These are phyloP conservation scores for Tangara arthus DNA, from an alignment of 2,797 vertebrate genomes.

Conservation along the genomic window DNA sequence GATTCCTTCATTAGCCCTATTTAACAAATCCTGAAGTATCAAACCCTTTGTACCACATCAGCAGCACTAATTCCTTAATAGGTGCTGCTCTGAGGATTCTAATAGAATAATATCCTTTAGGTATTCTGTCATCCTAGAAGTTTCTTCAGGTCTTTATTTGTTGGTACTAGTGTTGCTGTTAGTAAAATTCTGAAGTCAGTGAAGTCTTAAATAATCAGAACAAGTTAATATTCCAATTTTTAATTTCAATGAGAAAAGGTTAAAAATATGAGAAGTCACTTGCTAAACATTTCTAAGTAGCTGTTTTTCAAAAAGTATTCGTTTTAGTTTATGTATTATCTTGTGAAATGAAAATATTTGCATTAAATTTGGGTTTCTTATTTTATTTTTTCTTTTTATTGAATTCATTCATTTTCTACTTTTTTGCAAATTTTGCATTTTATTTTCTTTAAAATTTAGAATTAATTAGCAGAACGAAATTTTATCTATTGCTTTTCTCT, in stretches of 20 bases:
- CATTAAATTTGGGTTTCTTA: neutral
- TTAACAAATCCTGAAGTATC: slow-evolving; percentile 25
- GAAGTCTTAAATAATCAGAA: neutral
- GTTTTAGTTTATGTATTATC: neutral
- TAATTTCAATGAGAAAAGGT: neutral
- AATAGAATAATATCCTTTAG: neutral
- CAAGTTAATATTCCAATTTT: neutral
- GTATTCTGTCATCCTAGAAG: neutral
- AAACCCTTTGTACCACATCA: neutral
- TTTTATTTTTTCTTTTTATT: neutral
- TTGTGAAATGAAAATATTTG: neutral
- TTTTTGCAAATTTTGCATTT: neutral
- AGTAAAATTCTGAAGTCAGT: neutral
- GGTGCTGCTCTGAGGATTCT: neutral
- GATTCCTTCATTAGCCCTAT: slow-evolving; percentile 41
- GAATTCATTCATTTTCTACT: fast-evolving
- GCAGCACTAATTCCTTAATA: neutral
- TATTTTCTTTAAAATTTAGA: neutral
- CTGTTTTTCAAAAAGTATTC: neutral
- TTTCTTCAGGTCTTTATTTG: neutral
- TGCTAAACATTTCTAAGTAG: neutral
- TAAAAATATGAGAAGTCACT: neutral
- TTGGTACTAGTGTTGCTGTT: neutral
- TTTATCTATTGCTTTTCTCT: neutral
- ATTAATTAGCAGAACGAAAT: neutral